Base-by-base conservation (phyloP, 2,797 vertebrate genomes). In the Chiroxiphia lanceolata region DNA sequence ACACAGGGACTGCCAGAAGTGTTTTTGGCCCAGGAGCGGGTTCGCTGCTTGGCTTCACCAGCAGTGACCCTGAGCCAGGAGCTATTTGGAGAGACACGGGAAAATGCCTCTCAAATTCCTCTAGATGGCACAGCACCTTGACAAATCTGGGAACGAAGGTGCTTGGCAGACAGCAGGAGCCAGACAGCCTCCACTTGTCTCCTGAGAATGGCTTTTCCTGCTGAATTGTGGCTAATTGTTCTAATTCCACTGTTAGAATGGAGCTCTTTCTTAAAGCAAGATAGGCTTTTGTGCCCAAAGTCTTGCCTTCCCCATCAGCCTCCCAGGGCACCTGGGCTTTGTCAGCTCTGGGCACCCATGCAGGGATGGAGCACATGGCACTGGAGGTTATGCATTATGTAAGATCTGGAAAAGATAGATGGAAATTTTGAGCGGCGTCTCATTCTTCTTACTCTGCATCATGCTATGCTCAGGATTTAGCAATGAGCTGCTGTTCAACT, bases 111-210 rank as follows among this genome's bases (percentile, higher is more conserved):
- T 42, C 2, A 2, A 44, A 67, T 72, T 63, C 94, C 93, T 95
- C 93, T 90, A 94, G 94, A 92, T 94, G 84, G 94, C 94, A 91
- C 64, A 92, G 69, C 57, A 75, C 34, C 56, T 70, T 83, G 91
- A 64, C 36, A 64, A 86, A 94, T 91, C 42, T 10, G 63, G 15
- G 42, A 57, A 74, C 0, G 36, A 93, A n/a, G 11, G 1, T 0
- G 0, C 22, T n/a, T 1, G 1, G 15, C 2, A 4, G 33, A 10
- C 3, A 0, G 42, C 0, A 2, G 69, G 25, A 87, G 40, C 42
- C 61, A 11, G 20, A 1, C 25, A 89, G 26, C 29, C 50, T 74
- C 54, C 2, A 4, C 13, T 70, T 57, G 22, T 57, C 40, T 67
- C 26, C 42, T 34, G 25, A 83, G 34, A 65, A 36, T 1, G 61